Conservation (phyloP, 2,888 invertebrate genomes). For the Trichopria drosophilae region DNA sequence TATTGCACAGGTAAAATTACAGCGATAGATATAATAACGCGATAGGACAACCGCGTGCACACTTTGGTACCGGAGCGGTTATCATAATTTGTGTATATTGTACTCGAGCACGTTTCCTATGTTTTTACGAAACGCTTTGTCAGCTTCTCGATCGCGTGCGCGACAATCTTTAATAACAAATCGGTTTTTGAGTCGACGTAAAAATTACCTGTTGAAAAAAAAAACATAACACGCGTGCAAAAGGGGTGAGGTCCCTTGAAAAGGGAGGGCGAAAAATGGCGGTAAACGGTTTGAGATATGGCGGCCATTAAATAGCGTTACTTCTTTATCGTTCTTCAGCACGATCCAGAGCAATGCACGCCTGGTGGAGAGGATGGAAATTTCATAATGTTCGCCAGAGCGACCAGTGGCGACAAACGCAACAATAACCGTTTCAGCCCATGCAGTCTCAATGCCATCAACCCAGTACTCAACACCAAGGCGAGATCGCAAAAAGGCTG, state of each 20-base stretch:
- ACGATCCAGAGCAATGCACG: constrained; percentile 92
- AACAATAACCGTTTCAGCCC: constrained; percentile 95
- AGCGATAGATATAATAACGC: too few species aligned
- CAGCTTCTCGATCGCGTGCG: too few species aligned
- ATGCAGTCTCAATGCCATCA: constrained; percentile 89
- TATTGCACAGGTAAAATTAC: too few species aligned
- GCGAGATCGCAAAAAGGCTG: constrained; percentile 89
- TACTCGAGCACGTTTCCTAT: background rate
- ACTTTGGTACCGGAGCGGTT: too few species aligned
- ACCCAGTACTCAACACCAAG: constrained; percentile 88
- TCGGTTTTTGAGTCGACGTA: too few species aligned
- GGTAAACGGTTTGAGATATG: background rate
- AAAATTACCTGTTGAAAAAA: too few species aligned
- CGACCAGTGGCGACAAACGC: constrained; percentile 95
- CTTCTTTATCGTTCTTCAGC: constrained; percentile 63
- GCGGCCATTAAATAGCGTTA: background rate
- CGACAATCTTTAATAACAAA: too few species aligned
- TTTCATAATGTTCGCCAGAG: constrained; percentile 99
- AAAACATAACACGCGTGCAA: too few species aligned
- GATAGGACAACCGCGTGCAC: too few species aligned
- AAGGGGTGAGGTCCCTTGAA: too few species aligned
- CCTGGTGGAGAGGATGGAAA: constrained; percentile 97
- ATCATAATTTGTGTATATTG: constrained; percentile 5
- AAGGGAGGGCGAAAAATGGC: too few species aligned
- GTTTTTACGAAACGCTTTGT: background rate